Percentiles rank a stretch among this genome's conserved stretches.
These are phyloP conservation scores for Trochalopteron elliotii DNA, from an alignment of 2,113 vertebrate genomes.

Conservation along the genomic window DNA sequence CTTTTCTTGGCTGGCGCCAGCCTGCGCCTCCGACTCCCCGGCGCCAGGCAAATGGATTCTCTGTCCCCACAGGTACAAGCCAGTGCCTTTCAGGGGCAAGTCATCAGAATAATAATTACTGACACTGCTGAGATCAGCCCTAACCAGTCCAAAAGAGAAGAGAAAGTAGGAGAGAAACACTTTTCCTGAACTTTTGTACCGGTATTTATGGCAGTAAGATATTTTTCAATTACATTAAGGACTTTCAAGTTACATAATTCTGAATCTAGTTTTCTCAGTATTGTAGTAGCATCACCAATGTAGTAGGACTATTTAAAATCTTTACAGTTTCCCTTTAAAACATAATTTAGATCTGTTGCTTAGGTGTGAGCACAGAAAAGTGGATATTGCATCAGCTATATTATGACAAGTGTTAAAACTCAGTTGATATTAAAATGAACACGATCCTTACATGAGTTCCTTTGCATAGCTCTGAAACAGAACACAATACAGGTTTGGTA, in stretches of 20 bases:
- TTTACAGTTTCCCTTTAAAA: not conserved
- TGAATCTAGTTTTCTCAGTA: not conserved
- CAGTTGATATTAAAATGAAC: not conserved
- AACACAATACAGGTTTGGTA: not conserved
- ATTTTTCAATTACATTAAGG: conserved; percentile 20
- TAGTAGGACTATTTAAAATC: not conserved
- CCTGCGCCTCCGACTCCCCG: conserved; percentile 73
- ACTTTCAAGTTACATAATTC: not conserved
- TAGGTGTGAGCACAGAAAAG: not conserved
- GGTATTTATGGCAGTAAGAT: not conserved
- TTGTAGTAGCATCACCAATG: not conserved
- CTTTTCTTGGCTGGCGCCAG: conserved; percentile 82
- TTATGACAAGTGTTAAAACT: not conserved
- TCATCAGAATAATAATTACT: conserved; percentile 79
- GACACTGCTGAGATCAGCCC: conserved; percentile 76
- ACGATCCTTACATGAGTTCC: not conserved
- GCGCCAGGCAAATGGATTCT: conserved; percentile 79
- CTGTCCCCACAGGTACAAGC: conserved; percentile 76
- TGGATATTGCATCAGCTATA: not conserved
- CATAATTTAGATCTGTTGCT: not conserved
- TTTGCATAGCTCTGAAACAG: not conserved
- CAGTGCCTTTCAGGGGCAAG: conserved; percentile 77
- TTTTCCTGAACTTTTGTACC: conserved; percentile 41
- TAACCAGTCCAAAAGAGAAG: conserved; percentile 59
- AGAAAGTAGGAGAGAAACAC: conserved; percentile 31